Evolutionary conservation across 1,140 invertebrate species (phyloP), one percentile per base, ranked within the genome.

Genomic region (Forficula auricularia): DNA sequence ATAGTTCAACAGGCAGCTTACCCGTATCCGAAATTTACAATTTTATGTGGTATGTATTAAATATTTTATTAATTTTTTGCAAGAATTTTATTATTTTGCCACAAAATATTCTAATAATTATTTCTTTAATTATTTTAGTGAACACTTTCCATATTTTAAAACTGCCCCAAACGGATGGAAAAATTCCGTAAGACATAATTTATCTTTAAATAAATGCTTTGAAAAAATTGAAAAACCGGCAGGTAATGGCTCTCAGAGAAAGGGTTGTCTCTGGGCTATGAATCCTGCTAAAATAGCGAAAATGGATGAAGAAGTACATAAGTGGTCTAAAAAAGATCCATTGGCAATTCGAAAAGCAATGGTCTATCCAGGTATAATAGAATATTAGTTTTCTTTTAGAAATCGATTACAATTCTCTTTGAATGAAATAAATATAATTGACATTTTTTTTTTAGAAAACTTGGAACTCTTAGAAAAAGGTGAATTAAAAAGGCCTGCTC

Each of bases 11-110:
- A 41, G 92, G 92, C 37, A 90, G 85, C 53, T 63, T 98, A 51
- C 92, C 92, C 2, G 92, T 98, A 6, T 94, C 90, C 6, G 92
- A 97, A 67, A 98, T 98, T 48, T 98, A 97, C 61, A 92, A 88
- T 60, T 97, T 97, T 58, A 95, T 97, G 80, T 96, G 86, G 85
- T 90, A 66, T 77, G 79, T 74, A 20, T 40, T 32, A 4, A 1
- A 10, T 42, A 2, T 33, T 7, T 43, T 7, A 16, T 19, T 6
- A 35, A 35, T 18, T 27, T 40, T 35, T 14, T 35, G 4, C 8
- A 15, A 6, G 4, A 4, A 36, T 36, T 15, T 36, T 36, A 6
- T 15, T 15, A 6, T 36, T 19, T 36, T 14, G n/a, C n/a, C n/a
- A n/a, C n/a, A n/a, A n/a, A 6, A 19, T 4, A 36, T 36, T 19